These are phyloP conservation scores for Siniperca knerii DNA, from an alignment of 2,113 vertebrate species.

Conservation along the genomic window DNA sequence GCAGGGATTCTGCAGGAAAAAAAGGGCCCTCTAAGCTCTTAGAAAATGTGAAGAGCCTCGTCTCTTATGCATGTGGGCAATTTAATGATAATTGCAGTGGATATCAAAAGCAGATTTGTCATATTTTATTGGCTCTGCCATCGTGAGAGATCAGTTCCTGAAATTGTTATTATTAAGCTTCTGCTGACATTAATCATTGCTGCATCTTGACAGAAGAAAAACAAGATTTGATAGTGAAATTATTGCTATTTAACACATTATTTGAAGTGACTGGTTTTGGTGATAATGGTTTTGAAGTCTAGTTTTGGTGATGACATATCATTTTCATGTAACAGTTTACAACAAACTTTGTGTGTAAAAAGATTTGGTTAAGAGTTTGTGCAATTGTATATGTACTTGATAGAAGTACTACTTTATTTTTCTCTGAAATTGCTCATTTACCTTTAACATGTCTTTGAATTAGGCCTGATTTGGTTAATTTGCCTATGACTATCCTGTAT, in stretches of 20 bases:
- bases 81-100: constrained; percentile 31
- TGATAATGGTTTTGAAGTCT: neutral
- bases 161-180: constrained; percentile 31
- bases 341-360: neutral
- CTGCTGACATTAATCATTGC: constrained; percentile 39
- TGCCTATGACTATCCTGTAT: neutral
- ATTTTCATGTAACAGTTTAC: neutral
- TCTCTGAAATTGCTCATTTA: neutral
- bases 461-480: neutral
- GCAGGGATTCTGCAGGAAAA: neutral
- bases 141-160: constrained; percentile 34
- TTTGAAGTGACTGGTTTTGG: neutral
- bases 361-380: neutral
- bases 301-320: neutral
- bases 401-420: neutral
- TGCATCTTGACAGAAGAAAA: constrained; percentile 11
- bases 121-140: constrained; percentile 47
- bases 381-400: neutral
- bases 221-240: neutral
- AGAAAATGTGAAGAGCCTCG: constrained; percentile 14
- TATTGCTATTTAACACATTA: neutral
- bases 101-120: constrained; percentile 50
- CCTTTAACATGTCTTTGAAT: neutral
- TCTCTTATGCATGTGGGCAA: constrained; percentile 11
- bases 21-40: neutral